Base-by-base conservation (phyloP, 2,797 vertebrate species). In the Thunnus albacares region DNA sequence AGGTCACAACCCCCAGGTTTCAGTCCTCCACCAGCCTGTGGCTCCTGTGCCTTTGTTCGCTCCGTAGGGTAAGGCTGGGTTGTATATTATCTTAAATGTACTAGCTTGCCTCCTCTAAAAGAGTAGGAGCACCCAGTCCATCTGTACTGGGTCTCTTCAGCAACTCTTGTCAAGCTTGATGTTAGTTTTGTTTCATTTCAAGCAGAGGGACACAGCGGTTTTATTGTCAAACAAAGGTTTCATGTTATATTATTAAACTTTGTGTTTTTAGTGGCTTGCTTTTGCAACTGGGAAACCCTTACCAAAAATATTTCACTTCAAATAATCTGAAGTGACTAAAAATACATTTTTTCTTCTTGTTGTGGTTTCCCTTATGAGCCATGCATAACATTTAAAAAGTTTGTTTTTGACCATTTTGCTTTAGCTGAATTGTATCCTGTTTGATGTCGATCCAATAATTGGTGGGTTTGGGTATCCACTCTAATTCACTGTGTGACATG, bases 371-470 rank as follows among this genome's bases (percentile, higher is more conserved):
- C 47, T 75, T 58, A 57, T 75, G 73, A 85, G 73, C 84, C 78
- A 58, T 79, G 71, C 73, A 65, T 22, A 75, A 70, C 22, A 45
- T 90, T 92, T 87, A 51, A 90, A 92, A 81, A 18, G 45, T 80
- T 92, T 90, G 86, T 91, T 94, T 92, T 91, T 83, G 71, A 84
- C 87, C 71, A 55, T 82, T 86, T 81, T 84, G 24, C 80, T 87
- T 78, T 57, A 68, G 79, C 77, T 77, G 71, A 92, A 79, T 90
- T 83, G 82, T 74, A 75, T 69, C 80, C 47, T 71, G 81, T 87
- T 87, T 91, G 90, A 90, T 87, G 93, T 86, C 77, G 84, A 89
- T 81, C 78, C 80, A 87, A 77, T 90, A 83, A 93, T 84, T 84
- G 70, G 30, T 80, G 80, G 84, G 79, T 83, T 87, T 80, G 85